These are phyloP conservation scores for Micrasema minimum DNA, from an alignment of 1,140 invertebrate species.

Conservation along the genomic window DNA sequence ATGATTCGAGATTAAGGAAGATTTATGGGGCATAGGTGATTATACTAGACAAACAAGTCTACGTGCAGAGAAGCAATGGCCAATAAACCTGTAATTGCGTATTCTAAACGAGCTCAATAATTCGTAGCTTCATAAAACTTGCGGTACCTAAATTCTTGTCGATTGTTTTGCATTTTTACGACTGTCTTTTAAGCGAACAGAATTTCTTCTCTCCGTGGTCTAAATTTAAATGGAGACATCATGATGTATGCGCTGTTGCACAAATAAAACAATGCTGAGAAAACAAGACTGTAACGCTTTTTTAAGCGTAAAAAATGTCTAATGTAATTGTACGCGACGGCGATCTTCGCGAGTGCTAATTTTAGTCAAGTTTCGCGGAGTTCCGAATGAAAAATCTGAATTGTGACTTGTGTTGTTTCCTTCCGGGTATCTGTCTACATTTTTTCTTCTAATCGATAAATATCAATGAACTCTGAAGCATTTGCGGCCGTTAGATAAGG, in stretches of 20 bases:
- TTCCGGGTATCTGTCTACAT: too few relatives aligned
- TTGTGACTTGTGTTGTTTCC: too few relatives aligned
- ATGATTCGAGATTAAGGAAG: not conserved
- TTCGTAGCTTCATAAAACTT: conserved; percentile 42
- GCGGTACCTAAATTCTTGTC: conserved; percentile 49
- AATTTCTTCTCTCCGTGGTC: conserved; percentile 46
- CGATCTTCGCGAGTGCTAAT: conserved; percentile 21
- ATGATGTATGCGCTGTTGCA: conserved; percentile 40
- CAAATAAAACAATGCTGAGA: conserved; percentile 18
- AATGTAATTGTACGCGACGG: conserved; percentile 21
- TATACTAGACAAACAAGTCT: not conserved
- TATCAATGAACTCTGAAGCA: too few relatives aligned
- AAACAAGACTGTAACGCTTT: conserved; percentile 6
- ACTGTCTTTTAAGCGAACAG: conserved; percentile 44
- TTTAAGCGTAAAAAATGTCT: conserved; percentile 24
- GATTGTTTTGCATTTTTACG: conserved; percentile 50
- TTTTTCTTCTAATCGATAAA: too few relatives aligned
- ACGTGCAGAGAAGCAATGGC: conserved; percentile 11
- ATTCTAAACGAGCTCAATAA: conserved; percentile 39
- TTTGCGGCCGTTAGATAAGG: too few relatives aligned
- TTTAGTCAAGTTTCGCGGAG: conserved; percentile 4
- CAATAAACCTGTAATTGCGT: conserved; percentile 30
- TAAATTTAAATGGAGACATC: conserved; percentile 48
- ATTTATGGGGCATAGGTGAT: conserved; percentile 1
- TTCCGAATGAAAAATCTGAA: not conserved